Conservation (phyloP, 2,113 vertebrate genomes). For the Chlorodrepanis virens region DNA sequence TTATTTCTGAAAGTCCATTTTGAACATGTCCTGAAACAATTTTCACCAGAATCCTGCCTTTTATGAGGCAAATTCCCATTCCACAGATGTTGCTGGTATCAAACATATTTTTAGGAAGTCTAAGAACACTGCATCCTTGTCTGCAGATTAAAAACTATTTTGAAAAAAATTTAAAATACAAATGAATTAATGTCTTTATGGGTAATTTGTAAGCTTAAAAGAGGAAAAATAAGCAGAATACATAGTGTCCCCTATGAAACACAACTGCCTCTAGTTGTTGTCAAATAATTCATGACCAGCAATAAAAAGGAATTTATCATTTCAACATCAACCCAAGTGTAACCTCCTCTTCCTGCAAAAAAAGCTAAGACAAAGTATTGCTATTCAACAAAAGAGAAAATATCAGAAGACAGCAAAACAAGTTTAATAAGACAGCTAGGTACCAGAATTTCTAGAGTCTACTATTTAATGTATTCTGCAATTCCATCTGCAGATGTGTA, state of each 20-base stretch:
- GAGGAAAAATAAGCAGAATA: background rate
- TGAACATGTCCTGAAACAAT: background rate
- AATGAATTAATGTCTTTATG: background rate
- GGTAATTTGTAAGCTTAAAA: background rate
- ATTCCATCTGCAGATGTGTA: background rate
- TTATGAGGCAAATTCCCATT: background rate
- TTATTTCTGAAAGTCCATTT: background rate
- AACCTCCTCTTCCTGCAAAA: background rate
- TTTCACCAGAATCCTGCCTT: background rate
- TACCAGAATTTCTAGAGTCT: background rate
- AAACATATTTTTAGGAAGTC: background rate
- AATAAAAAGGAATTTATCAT: background rate
- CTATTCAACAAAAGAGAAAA: background rate
- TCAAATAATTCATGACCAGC: background rate
- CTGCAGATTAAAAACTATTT: background rate
- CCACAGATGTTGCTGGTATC: background rate
- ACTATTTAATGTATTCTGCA: background rate
- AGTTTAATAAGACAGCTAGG: background rate
- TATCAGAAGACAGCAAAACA: background rate
- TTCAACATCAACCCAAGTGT: background rate
- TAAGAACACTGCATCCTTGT: background rate
- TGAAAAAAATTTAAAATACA: background rate
- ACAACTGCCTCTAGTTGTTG: background rate
- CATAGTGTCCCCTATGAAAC: background rate
- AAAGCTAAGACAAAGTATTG: background rate